Conservation (phyloP, 2,797 vertebrate genomes). For the Scarus forsteni region DNA sequence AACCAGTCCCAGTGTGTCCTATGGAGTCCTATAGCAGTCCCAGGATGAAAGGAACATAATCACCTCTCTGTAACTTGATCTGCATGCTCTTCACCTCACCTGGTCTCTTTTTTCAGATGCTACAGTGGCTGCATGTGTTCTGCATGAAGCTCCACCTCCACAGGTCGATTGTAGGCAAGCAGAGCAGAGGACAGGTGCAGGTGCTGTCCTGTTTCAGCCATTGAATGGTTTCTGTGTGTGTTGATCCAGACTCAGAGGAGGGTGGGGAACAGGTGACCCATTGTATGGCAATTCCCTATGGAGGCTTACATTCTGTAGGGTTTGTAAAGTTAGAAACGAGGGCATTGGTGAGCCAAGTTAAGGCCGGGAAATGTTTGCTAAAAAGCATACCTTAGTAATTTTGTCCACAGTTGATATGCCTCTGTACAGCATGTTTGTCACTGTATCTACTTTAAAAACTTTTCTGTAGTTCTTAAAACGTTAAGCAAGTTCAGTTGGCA, state of each 20-base stretch:
- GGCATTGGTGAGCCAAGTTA: not conserved
- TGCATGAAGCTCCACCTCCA: constrained; percentile 44
- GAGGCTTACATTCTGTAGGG: constrained; percentile 1
- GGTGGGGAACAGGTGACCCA: constrained; percentile 46
- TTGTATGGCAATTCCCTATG: constrained; percentile 40
- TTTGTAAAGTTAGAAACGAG: not conserved
- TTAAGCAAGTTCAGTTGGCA: too few relatives aligned
- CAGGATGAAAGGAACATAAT: constrained; percentile 60
- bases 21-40: constrained; percentile 4
- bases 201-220: constrained; percentile 45
- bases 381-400: too few relatives aligned
- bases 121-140: constrained; percentile 52
- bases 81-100: constrained; percentile 33
- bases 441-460: too few relatives aligned
- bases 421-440: too few relatives aligned
- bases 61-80: constrained; percentile 73
- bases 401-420: too few relatives aligned
- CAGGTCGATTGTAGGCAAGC: constrained; percentile 56
- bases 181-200: constrained; percentile 77
- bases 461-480: too few relatives aligned
- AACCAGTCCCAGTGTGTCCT: not conserved
- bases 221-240: constrained; percentile 77
- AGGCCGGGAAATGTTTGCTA: not conserved
- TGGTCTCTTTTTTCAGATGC: constrained; percentile 32
- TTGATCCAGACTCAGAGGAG: constrained; percentile 26